These are phyloP conservation scores for Lamprologus speciosus DNA, from an alignment of 2,113 vertebrate species.

Conservation along the genomic window DNA sequence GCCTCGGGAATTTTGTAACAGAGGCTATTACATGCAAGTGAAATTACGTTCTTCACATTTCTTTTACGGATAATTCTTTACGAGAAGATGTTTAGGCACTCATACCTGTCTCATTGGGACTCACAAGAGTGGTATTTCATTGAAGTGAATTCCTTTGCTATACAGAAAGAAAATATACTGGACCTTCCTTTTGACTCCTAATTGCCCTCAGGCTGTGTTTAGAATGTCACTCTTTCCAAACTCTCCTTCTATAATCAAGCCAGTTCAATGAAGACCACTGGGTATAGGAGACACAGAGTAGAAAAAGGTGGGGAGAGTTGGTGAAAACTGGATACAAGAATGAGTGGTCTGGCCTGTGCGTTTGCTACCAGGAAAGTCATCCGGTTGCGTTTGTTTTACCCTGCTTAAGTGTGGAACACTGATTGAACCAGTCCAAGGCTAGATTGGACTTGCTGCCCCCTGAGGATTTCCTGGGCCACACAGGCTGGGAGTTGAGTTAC, in stretches of 20 bases:
- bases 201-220: slow-evolving; percentile 32
- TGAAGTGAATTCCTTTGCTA: slow-evolving; percentile 33
- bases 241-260: slow-evolving; percentile 36
- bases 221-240: slow-evolving; percentile 36
- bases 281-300: background rate
- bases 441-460: slow-evolving; percentile 55
- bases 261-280: slow-evolving; percentile 30
- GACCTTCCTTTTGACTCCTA: slow-evolving; percentile 25
- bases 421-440: slow-evolving; percentile 57
- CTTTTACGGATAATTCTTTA: slow-evolving; percentile 25
- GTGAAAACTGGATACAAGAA: slow-evolving; percentile 39
- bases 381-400: slow-evolving; percentile 43
- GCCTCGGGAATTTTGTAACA: background rate
- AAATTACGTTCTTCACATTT: slow-evolving; percentile 14
- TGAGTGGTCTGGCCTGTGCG: slow-evolving; percentile 1
- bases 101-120: slow-evolving; percentile 33
- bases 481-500: slow-evolving; percentile 58
- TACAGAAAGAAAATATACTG: background rate
- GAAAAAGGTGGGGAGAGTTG: slow-evolving; percentile 12
- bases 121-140: background rate
- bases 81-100: slow-evolving; percentile 5
- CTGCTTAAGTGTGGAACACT: slow-evolving; percentile 45
- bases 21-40: background rate
- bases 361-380: slow-evolving; percentile 34
- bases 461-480: slow-evolving; percentile 57